Evolutionary conservation across 2,888 invertebrate genomes (phyloP), one percentile per base, ranked within the genome.

Genomic region (Fragum sueziense): DNA sequence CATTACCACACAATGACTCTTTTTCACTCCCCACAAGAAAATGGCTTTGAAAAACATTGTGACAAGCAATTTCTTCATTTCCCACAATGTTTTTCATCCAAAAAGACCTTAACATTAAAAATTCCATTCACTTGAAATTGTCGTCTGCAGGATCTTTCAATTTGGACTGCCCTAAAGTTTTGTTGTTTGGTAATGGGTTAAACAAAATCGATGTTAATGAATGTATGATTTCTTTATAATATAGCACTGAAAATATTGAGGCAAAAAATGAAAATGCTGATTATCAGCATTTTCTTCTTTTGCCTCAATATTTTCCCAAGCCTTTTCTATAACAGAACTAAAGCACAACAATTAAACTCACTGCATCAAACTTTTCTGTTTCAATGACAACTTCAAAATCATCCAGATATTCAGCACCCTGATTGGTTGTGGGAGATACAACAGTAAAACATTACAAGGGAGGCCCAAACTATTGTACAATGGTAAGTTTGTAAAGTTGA

Each of bases 331-430:
- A n/a, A 14, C n/a, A n/a, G n/a, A n/a, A n/a, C n/a, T n/a, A n/a
- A 47, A 47, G 47, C 47, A 47, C 47, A 47, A 47, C 17, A 47
- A 47, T 4, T 20, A 34, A 61, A 85, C 85, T 85, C 85, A 85
- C 85, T 29, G 77, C 25, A 71, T 85, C 79, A 34, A 74, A 72
- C n/a, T 61, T 75, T 11, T 79, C 80, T 27, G 61, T 70, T 22
- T 75, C 73, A 25, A n/a, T 74, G 37, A 86, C 78, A 47, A 86
- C 80, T 74, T 85, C 86, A 80, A 81, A 83, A n/a, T 83, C 84
- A 29, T 54, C 73, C 47, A 77, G 61, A 34, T 69, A 54, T 27
- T 72, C 79, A 7, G 17, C 37, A 11, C 61, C 81, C 81, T 81
- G 75, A 41, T 65, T 22, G 27, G 65, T 22, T 41, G 34, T n/a